These are phyloP conservation scores for Steinernema feltiae DNA, from an alignment of 1,140 invertebrate species.

Conservation along the genomic window DNA sequence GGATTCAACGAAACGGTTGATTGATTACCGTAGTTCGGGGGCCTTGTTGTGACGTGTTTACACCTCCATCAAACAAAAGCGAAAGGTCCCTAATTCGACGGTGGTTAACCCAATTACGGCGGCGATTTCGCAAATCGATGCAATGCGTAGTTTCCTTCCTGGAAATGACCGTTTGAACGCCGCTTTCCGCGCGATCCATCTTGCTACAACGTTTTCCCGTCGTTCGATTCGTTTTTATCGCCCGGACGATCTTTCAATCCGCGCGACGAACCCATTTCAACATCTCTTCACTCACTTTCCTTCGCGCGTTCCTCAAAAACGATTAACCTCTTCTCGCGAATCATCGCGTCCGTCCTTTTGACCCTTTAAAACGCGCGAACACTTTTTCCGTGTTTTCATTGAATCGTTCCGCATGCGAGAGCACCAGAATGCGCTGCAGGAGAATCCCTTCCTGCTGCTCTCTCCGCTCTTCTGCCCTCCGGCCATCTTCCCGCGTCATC, in stretches of 20 bases:
- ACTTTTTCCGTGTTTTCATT: not conserved
- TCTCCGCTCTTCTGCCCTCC: constrained; percentile 1
- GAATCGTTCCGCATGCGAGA: not conserved
- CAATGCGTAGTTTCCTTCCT: no score
- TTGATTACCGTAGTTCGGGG: no score
- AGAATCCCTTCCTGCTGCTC: not conserved
- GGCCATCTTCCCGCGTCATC: not conserved
- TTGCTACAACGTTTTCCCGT: not conserved
- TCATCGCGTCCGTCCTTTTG: not conserved
- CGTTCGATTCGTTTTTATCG: not conserved
- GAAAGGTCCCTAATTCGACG: no score
- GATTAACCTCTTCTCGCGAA: not conserved
- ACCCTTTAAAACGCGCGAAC: not conserved
- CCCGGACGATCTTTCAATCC: not conserved
- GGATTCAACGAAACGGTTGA: no score
- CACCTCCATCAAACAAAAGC: no score
- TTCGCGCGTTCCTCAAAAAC: not conserved
- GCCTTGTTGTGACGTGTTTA: no score
- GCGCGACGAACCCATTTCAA: not conserved
- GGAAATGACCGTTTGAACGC: no score
- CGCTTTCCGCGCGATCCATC: no score
- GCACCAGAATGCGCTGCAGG: not conserved
- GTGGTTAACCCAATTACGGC: no score
- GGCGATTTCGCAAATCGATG: no score
- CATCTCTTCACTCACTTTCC: constrained; percentile 2